Conservation (phyloP, 1,140 invertebrate genomes). For the Zaprionus gabonicus region DNA sequence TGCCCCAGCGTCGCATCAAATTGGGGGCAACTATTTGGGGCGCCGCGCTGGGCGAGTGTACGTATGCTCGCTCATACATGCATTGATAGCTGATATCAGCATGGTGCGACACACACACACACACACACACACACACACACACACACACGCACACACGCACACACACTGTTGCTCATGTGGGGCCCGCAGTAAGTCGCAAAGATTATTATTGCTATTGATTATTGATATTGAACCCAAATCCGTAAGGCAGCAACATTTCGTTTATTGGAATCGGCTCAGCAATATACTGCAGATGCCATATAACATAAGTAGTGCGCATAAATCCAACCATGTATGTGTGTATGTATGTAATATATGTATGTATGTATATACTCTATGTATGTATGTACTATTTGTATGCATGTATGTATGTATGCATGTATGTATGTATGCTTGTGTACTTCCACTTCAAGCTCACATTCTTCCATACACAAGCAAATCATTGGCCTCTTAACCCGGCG, state of each 20-base stretch:
- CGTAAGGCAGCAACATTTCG: slow-evolving; percentile 11
- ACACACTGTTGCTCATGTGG: neutral
- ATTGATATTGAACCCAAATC: slow-evolving; percentile 49
- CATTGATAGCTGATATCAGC: slow-evolving; percentile 23
- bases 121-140: neutral
- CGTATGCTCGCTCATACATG: neutral
- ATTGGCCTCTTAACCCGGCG: slow-evolving; percentile 25
- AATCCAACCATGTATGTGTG: neutral
- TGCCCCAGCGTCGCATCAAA: slow-evolving; percentile 19
- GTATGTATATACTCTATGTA: no score
- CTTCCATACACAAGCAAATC: neutral
- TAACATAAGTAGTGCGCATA: slow-evolving; percentile 8
- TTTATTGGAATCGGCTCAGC: neutral
- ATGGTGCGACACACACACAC: slow-evolving; percentile 5
- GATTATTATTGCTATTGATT: slow-evolving; percentile 44
- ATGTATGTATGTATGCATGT: neutral
- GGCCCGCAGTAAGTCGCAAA: slow-evolving; percentile 23
- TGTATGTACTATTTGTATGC: no score
- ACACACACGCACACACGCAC: neutral
- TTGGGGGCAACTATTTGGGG: slow-evolving; percentile 39
- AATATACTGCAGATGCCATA: slow-evolving; percentile 12
- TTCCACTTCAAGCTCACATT: neutral
- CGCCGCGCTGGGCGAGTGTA: neutral
- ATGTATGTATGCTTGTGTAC: neutral
- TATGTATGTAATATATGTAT: neutral